A percentile compares a stretch with the other conserved stretches of the same genome.
These are phyloP conservation scores for Tetramorium parvispinum DNA, from an alignment of 1,140 invertebrate species.

Conservation along the genomic window DNA sequence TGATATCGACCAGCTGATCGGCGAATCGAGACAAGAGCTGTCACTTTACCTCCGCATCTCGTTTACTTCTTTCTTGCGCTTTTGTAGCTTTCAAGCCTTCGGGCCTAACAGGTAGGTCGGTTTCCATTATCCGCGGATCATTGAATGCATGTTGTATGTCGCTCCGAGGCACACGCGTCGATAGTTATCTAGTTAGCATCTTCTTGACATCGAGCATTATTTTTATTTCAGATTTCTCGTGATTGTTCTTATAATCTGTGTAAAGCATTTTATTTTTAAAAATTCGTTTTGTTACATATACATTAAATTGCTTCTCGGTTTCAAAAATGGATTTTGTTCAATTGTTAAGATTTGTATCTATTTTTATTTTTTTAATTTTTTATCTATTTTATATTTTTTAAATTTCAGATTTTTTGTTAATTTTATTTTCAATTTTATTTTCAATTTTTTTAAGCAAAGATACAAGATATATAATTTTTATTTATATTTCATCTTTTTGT, in stretches of 20 bases:
- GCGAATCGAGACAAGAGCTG: neutral
- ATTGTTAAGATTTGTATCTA: neutral
- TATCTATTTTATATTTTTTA: neutral
- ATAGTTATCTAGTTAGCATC: neutral
- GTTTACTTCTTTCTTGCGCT: neutral
- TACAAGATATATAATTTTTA: neutral
- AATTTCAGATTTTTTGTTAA: neutral
- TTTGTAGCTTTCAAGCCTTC: neutral
- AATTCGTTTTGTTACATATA: neutral
- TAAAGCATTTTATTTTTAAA: neutral
- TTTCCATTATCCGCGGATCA: constrained; percentile 24
- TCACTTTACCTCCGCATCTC: neutral
- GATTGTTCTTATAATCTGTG: neutral
- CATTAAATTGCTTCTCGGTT: neutral
- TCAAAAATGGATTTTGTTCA: neutral
- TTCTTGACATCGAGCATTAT: neutral
- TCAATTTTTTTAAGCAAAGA: neutral
- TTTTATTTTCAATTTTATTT: neutral
- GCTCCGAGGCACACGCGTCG: neutral
- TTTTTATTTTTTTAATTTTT: neutral
- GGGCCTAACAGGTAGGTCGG: constrained; percentile 12
- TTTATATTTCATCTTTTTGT: neutral
- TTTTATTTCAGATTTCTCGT: neutral
- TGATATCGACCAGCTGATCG: constrained; percentile 2
- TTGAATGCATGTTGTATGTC: neutral